Evolutionary conservation across 1,140 invertebrate genomes (phyloP), one percentile per base, ranked within the genome.

Genomic region (Caenorhabditis brenneri): DNA sequence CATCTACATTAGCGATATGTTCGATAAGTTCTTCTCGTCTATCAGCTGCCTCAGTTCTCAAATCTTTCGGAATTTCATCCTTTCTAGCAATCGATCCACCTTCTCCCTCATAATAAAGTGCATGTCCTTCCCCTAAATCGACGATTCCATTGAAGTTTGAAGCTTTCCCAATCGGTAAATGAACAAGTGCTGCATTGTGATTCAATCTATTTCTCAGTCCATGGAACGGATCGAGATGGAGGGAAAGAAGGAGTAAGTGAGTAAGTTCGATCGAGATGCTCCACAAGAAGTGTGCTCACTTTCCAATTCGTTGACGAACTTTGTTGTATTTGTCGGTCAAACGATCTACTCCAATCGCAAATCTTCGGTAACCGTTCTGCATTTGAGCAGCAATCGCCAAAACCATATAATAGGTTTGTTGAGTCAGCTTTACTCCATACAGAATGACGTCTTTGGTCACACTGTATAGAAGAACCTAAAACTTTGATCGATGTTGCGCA

Each of bases 131-230:
- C 86, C 99, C 93, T 16, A 99, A 91, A 93, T 99, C 97, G 65
- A 99, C 91, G 39, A 99, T 92, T 53, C 97, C 98, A 89, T 94
- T 93, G 80, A 94, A 94, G n/a, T 97, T 92, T 83, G 93, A 93
- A 91, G 99, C 97, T 49, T 85, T 85, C 55, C 97, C 97, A 89
- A 99, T 99, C 0, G 98, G 97, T 80, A 99, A 91, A 88, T 99
- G 96, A 55, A 99, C 91, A 86, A 98, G 96, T 6, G 96, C 96
- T 24, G 96, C 96, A 93, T 99, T 98, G 87, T 98, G 96, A 83
- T 94, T 93, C 88, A 99, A 91, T 93, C 99, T 99, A 1, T 94
- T 93, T 92, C 92, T 93, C 31, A 95, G 87, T 85, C 94, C 94
- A 80, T n/a, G 10, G 78, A 55, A 55, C 51, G 48, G 74, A 46